Evolutionary conservation across 2,888 invertebrate species (phyloP), one percentile per base, ranked within the genome.

Genomic region (Cerceris rybyensis): DNA sequence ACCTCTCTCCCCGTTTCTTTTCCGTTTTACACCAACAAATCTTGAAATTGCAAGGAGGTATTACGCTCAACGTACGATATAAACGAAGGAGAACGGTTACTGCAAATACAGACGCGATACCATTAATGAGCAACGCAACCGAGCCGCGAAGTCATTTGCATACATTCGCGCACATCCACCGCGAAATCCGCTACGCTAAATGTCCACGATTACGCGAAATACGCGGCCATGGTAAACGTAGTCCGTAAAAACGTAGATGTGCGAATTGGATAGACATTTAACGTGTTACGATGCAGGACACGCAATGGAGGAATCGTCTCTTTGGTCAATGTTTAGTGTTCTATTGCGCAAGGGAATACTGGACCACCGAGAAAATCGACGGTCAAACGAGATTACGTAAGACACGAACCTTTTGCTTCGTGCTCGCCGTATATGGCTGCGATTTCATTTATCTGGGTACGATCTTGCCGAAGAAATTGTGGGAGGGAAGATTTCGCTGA

Each of bases 91-190:
- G 66, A 57, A 49, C 60, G 61, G 54, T 42, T 11, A 9, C 43
- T 41, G 67, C 39, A 60, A 73, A 60, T 55, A 55, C 14, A 65
- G 65, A 70, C 46, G 54, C 16, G 57, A 54, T 66, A 54, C 49
- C 70, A 58, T 78, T 78, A 78, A 75, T 67, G 67, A 78, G 64
- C 60, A 65, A 77, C 54, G 50, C 49, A 64, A 70, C 16, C 55
- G 49, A 65, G 58, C 61, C 16, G 42, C 63, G 41, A 39, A 43
- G 65, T 70, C 28, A 69, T 69, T 75, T 65, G 61, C 70, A 63
- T 65, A 65, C 60, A 52, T 65, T 28, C n/a, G 57, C 65, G 76
- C 69, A 74, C 43, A 61, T 69, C 54, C 61, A 14, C 8, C 28
- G 66, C 52, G 13, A 57, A 52, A 39, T 75, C 69, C 41, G 59